Percentiles rank a stretch among this genome's conserved stretches.
These are phyloP conservation scores for Stratiomys singularior DNA, from an alignment of 2,888 invertebrate genomes.

Conservation along the genomic window DNA sequence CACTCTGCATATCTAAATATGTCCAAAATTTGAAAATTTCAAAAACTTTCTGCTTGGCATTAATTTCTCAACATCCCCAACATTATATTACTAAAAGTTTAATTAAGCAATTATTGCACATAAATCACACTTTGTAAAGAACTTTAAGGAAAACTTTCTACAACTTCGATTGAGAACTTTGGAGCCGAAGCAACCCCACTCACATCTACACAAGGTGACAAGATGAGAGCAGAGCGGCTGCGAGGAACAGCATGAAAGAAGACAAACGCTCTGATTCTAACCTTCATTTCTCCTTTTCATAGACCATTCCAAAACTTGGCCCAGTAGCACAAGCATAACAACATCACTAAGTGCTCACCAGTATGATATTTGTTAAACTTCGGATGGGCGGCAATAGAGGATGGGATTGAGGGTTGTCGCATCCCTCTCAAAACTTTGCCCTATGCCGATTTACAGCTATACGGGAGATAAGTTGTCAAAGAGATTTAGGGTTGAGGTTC, in stretches of 20 bases:
- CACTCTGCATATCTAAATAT: neutral
- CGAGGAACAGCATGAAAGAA: neutral
- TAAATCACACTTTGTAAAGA: conserved; percentile 51
- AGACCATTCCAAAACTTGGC: conserved; percentile 3
- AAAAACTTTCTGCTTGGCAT: conserved; percentile 43
- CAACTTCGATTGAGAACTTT: conserved; percentile 32
- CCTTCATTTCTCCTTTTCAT: conserved; percentile 36
- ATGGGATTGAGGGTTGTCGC: neutral
- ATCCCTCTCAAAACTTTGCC: neutral
- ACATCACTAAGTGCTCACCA: neutral
- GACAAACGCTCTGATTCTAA: conserved; percentile 13
- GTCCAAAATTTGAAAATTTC: conserved; percentile 21
- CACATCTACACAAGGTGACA: no score
- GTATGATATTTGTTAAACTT: neutral
- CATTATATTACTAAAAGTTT: conserved; percentile 51
- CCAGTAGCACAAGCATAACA: neutral
- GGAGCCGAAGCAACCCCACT: neutral
- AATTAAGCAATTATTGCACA: conserved; percentile 52
- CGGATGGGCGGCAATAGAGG: neutral
- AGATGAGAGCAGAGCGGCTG: neutral
- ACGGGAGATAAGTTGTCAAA: neutral
- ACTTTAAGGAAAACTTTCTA: conserved; percentile 44
- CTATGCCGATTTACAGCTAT: neutral
- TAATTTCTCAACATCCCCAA: conserved; percentile 48
- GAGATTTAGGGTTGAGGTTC: conserved; percentile 3